phyloP scores from a whole-genome alignment of 2,113 vertebrate genomes.

The Sylvia atricapilla region DNA sequence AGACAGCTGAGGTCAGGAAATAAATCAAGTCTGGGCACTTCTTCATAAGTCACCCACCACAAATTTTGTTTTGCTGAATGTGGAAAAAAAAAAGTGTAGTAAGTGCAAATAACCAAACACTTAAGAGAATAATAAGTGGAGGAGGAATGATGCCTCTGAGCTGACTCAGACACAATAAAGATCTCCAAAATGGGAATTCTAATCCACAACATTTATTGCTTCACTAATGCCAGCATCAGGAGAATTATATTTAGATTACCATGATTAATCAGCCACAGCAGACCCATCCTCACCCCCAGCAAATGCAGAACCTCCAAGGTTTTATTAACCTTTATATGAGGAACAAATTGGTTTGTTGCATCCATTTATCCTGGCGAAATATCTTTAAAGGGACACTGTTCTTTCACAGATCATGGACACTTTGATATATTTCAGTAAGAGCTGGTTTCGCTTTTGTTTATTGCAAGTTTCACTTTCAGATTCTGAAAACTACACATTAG shows the following conservation, averaged over 20 bases:
- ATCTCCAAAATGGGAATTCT: neutral
- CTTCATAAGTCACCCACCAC: neutral
- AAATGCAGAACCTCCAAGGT: neutral
- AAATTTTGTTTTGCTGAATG: neutral
- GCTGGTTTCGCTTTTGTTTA: constrained; percentile 5
- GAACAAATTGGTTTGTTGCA: neutral
- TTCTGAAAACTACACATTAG: neutral
- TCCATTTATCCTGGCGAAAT: neutral
- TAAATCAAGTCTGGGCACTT: neutral
- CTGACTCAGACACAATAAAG: neutral
- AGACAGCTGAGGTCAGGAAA: neutral
- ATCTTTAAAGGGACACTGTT: neutral
- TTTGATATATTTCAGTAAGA: neutral
- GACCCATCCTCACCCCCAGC: neutral
- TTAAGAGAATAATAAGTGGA: neutral
- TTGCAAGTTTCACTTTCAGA: neutral
- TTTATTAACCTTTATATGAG: constrained; percentile 44
- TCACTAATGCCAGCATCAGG: neutral
- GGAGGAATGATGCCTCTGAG: neutral
- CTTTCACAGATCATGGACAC: neutral
- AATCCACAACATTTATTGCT: neutral
- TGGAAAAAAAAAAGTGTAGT: neutral
- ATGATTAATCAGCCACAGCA: constrained; percentile 26
- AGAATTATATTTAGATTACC: constrained; percentile 28
- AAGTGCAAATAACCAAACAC: neutral